These are phyloP conservation scores for Meliscaeva auricollis DNA, from an alignment of 2,888 invertebrate species.

Conservation along the genomic window DNA sequence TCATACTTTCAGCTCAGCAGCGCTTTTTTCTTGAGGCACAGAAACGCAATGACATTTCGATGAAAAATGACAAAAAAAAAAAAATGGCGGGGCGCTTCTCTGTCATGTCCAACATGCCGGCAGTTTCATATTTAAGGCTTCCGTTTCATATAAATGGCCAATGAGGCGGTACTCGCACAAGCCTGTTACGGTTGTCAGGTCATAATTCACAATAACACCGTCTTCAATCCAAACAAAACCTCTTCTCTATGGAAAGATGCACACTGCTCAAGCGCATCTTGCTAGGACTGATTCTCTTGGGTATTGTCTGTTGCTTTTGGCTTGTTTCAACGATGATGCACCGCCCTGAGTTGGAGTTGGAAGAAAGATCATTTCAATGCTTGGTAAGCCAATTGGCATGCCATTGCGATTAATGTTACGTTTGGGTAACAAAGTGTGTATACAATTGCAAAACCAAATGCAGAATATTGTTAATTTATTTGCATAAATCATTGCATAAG, in stretches of 20 bases:
- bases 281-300: constrained; percentile 18
- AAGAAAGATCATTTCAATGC: constrained; percentile 29
- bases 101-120: constrained; percentile 35
- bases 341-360: no score
- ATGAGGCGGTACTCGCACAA: constrained; percentile 34
- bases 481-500: constrained; percentile 76
- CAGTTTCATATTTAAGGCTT: constrained; percentile 65
- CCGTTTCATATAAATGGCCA: constrained; percentile 63
- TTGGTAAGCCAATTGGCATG: constrained; percentile 49
- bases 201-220: constrained; percentile 60
- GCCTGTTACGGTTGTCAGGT: constrained; percentile 14
- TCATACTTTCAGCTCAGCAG: constrained; percentile 1
- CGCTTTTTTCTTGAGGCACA: background rate
- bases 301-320: constrained; percentile 5
- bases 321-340: constrained; percentile 38
- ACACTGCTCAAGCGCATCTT: background rate
- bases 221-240: constrained; percentile 12
- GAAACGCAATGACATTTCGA: constrained; percentile 52
- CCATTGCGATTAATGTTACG: constrained; percentile 40
- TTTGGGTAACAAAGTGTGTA: constrained; percentile 51
- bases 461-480: constrained; percentile 73
- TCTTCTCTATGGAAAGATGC: background rate
- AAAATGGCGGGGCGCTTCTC: background rate
- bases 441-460: constrained; percentile 67
- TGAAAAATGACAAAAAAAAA: constrained; percentile 15